Conservation (phyloP, 1,140 invertebrate genomes). For the Microplitis mediator region DNA sequence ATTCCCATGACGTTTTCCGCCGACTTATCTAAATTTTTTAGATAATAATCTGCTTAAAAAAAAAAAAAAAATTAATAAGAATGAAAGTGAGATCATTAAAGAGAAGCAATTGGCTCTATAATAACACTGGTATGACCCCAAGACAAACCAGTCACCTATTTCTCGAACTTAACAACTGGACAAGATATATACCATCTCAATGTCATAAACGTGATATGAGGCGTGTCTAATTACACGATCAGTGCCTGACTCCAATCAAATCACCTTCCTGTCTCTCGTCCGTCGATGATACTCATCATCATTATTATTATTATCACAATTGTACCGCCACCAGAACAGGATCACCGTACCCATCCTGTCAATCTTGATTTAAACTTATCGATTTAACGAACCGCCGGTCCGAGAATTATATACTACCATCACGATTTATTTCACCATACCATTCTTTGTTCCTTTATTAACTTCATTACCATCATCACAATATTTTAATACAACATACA, state of each 20-base stretch:
- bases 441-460: background rate
- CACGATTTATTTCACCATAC: slow-evolving; percentile 1
- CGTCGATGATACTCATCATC: slow-evolving; percentile 39
- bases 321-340: background rate
- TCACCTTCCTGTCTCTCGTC: slow-evolving; percentile 52
- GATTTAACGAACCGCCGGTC: slow-evolving; percentile 26
- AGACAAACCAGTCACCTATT: too few relatives aligned
- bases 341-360: slow-evolving; percentile 30
- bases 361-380: slow-evolving; percentile 6
- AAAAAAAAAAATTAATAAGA: too few relatives aligned
- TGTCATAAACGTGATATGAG: slow-evolving; percentile 57
- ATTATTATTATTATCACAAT: slow-evolving; percentile 44
- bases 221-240: slow-evolving; percentile 60
- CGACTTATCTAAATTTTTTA: too few relatives aligned
- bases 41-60: too few relatives aligned
- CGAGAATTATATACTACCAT: slow-evolving; percentile 23
- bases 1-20: too few relatives aligned
- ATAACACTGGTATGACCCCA: too few relatives aligned
- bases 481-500: too few relatives aligned
- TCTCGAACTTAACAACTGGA: too few relatives aligned
- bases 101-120: too few relatives aligned
- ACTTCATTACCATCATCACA: background rate
- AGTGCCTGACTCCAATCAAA: slow-evolving; percentile 52
- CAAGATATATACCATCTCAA: slow-evolving; percentile 33
- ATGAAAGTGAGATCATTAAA: too few relatives aligned